Evolutionary conservation across 2,797 vertebrate species (phyloP), one percentile per base, ranked within the genome.

Genomic region (Lutjanus campechanus): DNA sequence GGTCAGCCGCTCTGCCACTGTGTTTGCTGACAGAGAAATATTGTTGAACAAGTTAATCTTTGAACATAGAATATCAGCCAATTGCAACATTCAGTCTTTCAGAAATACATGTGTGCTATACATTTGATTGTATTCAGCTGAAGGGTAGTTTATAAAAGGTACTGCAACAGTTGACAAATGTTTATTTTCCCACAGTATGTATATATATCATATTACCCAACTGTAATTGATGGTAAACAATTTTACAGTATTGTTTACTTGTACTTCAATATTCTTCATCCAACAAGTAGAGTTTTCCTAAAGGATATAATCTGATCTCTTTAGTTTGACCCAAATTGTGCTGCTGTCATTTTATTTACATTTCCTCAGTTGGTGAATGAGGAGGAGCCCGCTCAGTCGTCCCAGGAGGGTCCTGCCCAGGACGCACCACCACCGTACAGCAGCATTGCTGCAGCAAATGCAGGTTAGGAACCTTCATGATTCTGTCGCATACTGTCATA

Each of bases 381-480:
- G 90, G 98, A 98, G 86, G 97, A 98, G 83, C 94, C 91, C 0
- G 92, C 91, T 0, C 96, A 96, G 78, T 88, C 92, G 0, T 85
- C 94, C 2, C 95, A 96, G 13, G 95, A 90, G 80, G 90, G 77
- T 40, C 91, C 75, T 0, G 90, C 85, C 19, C 95, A 65, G 3
- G 98, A 99, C 0, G 97, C 97, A 5, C 98, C 98, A 10, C 98
- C 98, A 0, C 97, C 98, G 1, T 99, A 99, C 94, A 98, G 97
- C 96, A 99, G 97, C 92, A 88, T 98, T 29, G 94, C 96, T 82
- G 95, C 95, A 0, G 97, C 97, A 58, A 96, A 91, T 22, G 92
- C 97, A 95, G 97, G 98, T 99, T 41, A 71, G 82, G 6, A 76
- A 56, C 29, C 36, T 47, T 60, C 72, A 44, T 50, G 8, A 11